Conservation (phyloP, 1,140 invertebrate species). For the Heliconius eleuchia region DNA sequence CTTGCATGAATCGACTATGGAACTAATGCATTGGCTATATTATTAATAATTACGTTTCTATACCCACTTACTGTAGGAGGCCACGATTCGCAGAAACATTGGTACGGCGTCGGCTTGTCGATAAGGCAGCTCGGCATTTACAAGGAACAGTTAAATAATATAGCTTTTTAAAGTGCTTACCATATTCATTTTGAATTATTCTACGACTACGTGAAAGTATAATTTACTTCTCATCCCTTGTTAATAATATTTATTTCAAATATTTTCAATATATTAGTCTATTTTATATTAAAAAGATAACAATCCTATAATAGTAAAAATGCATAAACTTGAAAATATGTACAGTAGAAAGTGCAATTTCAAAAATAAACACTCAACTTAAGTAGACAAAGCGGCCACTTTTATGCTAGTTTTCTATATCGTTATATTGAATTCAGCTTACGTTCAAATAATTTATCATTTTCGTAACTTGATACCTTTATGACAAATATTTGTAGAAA, state of each 20-base stretch:
- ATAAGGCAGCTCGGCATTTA: slow-evolving; percentile 48
- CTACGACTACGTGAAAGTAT: background rate
- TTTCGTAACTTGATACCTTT: background rate
- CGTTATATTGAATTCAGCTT: slow-evolving; percentile 12
- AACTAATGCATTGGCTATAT: slow-evolving; percentile 27
- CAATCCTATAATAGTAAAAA: background rate
- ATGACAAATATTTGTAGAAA: background rate
- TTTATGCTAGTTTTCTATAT: slow-evolving; percentile 18
- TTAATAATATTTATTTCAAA: background rate
- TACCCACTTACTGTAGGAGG: slow-evolving; percentile 54
- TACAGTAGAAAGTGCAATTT: background rate
- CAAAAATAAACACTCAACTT: background rate
- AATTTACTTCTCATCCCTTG: background rate
- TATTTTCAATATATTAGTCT: background rate
- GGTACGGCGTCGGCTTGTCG: slow-evolving; percentile 56
- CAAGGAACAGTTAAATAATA: slow-evolving; percentile 62
- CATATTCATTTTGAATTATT: background rate
- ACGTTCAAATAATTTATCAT: background rate
- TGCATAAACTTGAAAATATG: too few species aligned
- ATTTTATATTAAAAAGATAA: background rate
- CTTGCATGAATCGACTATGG: background rate
- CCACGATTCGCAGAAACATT: slow-evolving; percentile 61
- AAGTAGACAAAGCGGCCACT: slow-evolving; percentile 2
- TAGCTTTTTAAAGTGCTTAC: slow-evolving; percentile 28
- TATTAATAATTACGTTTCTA: slow-evolving; percentile 63